Conservation (phyloP, 1,140 invertebrate genomes). For the Platorchestia sp. region DNA sequence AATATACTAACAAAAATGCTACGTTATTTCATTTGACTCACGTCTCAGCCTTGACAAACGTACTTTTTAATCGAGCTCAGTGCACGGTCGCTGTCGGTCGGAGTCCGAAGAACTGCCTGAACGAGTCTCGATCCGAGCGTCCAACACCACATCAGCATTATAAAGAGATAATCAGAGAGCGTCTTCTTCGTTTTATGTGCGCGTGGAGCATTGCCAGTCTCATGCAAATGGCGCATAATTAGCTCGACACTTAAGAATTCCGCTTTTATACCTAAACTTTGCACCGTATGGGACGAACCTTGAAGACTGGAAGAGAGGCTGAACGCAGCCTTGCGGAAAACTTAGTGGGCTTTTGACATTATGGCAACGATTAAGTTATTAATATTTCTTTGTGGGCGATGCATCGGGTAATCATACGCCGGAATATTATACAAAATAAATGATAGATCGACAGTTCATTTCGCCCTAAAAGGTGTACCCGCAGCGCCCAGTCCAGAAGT, state of each 20-base stretch:
- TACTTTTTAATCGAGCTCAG: neutral
- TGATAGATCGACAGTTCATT: neutral
- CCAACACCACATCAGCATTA: constrained; percentile 7
- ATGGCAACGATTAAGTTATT: neutral
- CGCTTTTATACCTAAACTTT: neutral
- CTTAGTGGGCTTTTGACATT: neutral
- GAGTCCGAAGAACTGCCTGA: neutral
- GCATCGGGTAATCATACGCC: neutral
- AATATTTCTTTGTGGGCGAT: neutral
- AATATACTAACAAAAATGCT: neutral
- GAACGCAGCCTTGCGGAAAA: neutral
- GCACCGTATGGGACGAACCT: neutral
- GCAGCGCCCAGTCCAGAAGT: neutral
- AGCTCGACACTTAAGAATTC: constrained; percentile 1
- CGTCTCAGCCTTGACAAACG: neutral
- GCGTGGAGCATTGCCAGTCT: constrained; percentile 21
- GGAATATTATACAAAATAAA: neutral
- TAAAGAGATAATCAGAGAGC: constrained; percentile 40
- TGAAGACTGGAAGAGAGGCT: neutral
- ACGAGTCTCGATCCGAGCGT: neutral
- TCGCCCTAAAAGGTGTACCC: neutral
- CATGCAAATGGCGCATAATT: constrained; percentile 42
- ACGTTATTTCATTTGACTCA: neutral
- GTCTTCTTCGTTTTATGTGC: constrained; percentile 35
- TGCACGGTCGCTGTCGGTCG: neutral